Conservation (phyloP, 2,113 vertebrate species). For the Rhinopomastus cyanomelas region DNA sequence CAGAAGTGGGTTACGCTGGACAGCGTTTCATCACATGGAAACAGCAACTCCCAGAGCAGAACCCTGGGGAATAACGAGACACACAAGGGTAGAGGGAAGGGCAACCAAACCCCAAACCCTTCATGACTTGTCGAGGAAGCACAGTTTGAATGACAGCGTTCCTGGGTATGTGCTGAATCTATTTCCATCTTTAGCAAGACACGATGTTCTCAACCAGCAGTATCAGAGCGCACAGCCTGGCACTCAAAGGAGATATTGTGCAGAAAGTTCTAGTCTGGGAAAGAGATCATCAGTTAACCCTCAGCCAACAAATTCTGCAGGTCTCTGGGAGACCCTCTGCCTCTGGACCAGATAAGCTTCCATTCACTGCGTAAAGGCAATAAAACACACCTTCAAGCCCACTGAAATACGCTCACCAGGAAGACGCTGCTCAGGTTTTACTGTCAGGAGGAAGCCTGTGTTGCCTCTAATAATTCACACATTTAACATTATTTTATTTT, state of each 20-base stretch:
- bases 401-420: not conserved
- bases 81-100: not conserved
- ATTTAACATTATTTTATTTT: not conserved
- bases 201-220: not conserved
- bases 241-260: not conserved
- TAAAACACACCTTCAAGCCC: not conserved
- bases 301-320: not conserved
- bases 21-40: not conserved
- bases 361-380: not conserved
- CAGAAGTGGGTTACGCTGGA: not conserved
- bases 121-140: not conserved
- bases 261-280: not conserved
- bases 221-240: not conserved
- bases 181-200: not conserved
- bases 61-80: not conserved
- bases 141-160: not conserved
- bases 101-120: not conserved
- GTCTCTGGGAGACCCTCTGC: not conserved
- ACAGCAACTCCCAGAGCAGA: not conserved
- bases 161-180: not conserved
- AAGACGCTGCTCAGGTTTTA: not conserved
- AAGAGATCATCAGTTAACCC: not conserved
- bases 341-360: not conserved
- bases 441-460: not conserved
- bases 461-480: not conserved